Base-by-base conservation (phyloP, 2,113 vertebrate genomes). In the Alaudala cheleensis region DNA sequence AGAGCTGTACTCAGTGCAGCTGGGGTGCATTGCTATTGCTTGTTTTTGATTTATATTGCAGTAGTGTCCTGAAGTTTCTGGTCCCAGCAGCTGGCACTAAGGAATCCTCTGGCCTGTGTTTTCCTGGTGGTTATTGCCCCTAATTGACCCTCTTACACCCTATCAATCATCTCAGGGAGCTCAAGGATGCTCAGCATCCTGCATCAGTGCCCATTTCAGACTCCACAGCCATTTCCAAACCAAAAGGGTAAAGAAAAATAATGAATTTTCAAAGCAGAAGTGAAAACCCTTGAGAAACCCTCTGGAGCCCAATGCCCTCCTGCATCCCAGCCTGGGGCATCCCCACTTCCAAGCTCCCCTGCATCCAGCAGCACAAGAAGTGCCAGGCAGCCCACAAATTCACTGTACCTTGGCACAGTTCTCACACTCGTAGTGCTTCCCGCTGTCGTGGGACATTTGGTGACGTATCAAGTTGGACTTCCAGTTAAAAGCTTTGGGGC, bases 381-480 rank as follows among this genome's bases (percentile, higher is more conserved):
- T 39, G 31, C 92, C 96, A 93, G 92, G 60, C 72, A 98, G 96
- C 97, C 95, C 77, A 77, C 93, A 98, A 98, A 98, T 98, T 98
- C 98, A 98, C 98, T 97, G 97, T 98, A 98, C 98, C 98, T 98
- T 98, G 98, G 98, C 98, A 97, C 98, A 98, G 96, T 98, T 98
- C 88, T 98, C 98, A 97, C 98, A 98, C 97, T 98, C 98, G 23
- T 98, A 98, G 97, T 98, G 98, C 97, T 98, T 98, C 93, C 98
- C 98, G 7, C 98, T 98, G 96, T 98, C 98, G 19, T 98, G 98
- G 0, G 98, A 98, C 98, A 98, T 98, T 92, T 98, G 98, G 92
- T 98, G 98, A 79, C 98, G 98, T 96, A 98, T 98, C 96, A 98
- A 97, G 91, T 98, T 98, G 91, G 98, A 98, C 90, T 98, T 98